phyloP scores from a whole-genome alignment of 2,888 invertebrate species.

The Acrobasis consociella region DNA sequence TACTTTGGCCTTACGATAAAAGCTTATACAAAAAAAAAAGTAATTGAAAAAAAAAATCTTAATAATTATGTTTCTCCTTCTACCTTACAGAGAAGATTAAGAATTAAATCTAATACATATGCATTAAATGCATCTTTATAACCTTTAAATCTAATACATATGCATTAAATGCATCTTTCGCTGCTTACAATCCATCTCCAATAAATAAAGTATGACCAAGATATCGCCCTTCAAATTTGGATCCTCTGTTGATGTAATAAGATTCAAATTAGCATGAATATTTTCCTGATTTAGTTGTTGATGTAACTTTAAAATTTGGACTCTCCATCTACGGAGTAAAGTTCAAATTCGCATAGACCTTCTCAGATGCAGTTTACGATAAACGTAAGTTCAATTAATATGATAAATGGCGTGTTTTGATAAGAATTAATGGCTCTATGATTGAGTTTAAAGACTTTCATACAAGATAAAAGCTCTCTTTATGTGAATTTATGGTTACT shows the following conservation, averaged over 20 bases:
- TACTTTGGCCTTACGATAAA: too few relatives aligned
- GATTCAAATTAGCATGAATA: too few relatives aligned
- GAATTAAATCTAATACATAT: too few relatives aligned
- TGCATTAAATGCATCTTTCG: background rate
- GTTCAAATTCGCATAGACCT: background rate
- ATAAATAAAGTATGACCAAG: background rate
- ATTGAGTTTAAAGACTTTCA: constrained; percentile 30
- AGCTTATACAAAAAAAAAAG: too few relatives aligned
- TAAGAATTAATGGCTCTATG: constrained; percentile 30
- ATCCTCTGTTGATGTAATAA: background rate
- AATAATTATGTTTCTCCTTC: too few relatives aligned
- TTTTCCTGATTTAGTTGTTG: too few relatives aligned
- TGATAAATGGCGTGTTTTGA: constrained; percentile 32
- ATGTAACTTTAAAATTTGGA: too few relatives aligned
- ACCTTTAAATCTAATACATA: background rate
- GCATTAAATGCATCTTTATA: background rate
- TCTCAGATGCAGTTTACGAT: background rate
- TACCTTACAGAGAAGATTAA: too few relatives aligned
- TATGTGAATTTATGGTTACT: background rate
- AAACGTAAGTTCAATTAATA: constrained; percentile 25
- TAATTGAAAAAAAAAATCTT: too few relatives aligned
- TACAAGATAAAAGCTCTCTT: background rate
- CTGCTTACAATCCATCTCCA: background rate
- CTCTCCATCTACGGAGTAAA: background rate
- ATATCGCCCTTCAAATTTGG: background rate